Base-by-base conservation (phyloP, 2,888 invertebrate species). In the Aphidius colemani region DNA sequence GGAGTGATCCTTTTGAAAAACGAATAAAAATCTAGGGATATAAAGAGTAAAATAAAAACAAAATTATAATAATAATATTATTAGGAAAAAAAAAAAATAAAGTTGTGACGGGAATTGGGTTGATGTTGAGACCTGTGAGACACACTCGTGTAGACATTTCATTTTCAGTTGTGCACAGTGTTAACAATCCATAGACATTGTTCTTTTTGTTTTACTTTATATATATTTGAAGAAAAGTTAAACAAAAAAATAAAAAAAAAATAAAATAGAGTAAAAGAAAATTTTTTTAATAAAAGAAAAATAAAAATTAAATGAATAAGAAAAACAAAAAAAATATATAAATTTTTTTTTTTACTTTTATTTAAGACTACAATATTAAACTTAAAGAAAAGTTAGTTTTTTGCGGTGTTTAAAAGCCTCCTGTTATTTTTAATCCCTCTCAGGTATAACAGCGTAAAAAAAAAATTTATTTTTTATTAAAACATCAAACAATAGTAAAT, bases 101-200 rank as follows among this genome's bases (percentile, higher is more conserved):
- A 64, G 59, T 59, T 63, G 53, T 44, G 30, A 51, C n/a, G 39
- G 30, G 10, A 59, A 59, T 63, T 59, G 59, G 63, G 41, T 63
- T 58, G 53, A 51, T 13, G 50, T 50, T 39, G 53, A 43, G 13
- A 9, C 48, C 53, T 59, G 53, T 48, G 53, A 63, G 49, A 63
- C 53, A 58, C 39, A 30, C 3, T 30, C 5, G 51, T 46, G 51
- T 57, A 51, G 63, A 63, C 59, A 39, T 63, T 59, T 63, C 59
- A 63, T 63, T 59, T 53, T 51, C 40, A 41, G 48, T 53, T 13
- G 40, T 58, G 53, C 9, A 44, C 30, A 51, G 11, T 30, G 30
- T 30, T 44, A n/a, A 43, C 18, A 43, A 55, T 41, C n/a, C 45
- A 46, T 57, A 57, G n/a, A 49, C 41, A 53, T 8, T 46, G 11